phyloP scores from a whole-genome alignment of 2,888 invertebrate species.

The Ornithoptera priamus region DNA sequence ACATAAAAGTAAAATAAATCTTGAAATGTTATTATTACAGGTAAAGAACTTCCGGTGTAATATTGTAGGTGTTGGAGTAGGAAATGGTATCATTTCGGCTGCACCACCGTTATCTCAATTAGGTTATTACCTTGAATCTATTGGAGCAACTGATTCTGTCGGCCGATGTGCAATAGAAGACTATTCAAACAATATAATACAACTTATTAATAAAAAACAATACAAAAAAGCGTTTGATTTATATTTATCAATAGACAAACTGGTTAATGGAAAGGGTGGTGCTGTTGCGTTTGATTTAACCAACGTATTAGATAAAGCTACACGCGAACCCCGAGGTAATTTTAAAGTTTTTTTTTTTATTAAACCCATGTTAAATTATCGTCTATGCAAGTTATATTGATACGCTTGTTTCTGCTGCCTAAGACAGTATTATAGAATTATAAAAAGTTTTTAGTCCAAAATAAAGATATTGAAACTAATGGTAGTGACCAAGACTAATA shows the following conservation, averaged over 20 bases:
- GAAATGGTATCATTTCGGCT: constrained; percentile 92
- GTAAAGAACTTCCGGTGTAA: constrained; percentile 79
- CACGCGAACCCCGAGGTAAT: constrained; percentile 35
- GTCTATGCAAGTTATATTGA: too few species aligned
- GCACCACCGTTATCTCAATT: constrained; percentile 58
- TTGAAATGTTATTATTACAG: constrained; percentile 37
- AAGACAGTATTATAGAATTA: too few species aligned
- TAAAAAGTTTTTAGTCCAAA: too few species aligned
- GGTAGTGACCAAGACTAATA: too few species aligned
- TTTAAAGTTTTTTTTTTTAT: not conserved
- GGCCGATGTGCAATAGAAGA: constrained; percentile 81
- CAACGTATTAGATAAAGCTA: constrained; percentile 60
- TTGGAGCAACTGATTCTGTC: constrained; percentile 83
- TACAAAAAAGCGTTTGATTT: constrained; percentile 81
- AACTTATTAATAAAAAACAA: constrained; percentile 70
- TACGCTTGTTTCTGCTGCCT: too few species aligned
- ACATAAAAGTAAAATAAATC: too few species aligned
- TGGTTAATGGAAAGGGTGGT: constrained; percentile 79
- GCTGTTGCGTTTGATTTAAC: constrained; percentile 86
- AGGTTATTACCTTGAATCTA: constrained; percentile 68
- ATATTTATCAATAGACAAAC: constrained; percentile 81
- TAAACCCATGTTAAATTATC: too few species aligned
- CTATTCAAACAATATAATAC: constrained; percentile 72
- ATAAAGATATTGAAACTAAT: too few species aligned
- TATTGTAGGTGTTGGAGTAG: constrained; percentile 87